phyloP scores from a whole-genome alignment of 1,140 invertebrate species.

The Aphaenogaster floridana region DNA sequence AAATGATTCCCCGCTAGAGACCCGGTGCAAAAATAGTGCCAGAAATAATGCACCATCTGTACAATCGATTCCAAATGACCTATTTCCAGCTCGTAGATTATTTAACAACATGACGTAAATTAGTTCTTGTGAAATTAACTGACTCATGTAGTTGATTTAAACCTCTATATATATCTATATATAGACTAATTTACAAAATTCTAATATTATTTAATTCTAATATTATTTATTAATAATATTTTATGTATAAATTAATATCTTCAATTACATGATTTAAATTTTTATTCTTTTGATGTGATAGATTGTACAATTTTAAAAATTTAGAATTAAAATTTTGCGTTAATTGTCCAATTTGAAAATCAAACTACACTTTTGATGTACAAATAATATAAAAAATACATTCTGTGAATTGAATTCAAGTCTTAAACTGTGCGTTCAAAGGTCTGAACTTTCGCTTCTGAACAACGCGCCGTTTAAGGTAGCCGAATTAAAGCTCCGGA shows the following conservation, averaged over 20 bases:
- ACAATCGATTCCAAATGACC: background rate
- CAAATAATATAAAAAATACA: background rate
- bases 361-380: background rate
- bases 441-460: background rate
- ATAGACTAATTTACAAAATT: background rate
- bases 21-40: background rate
- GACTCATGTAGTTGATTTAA: background rate
- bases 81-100: constrained; percentile 9
- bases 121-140: background rate
- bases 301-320: background rate
- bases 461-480: background rate
- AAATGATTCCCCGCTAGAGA: background rate
- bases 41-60: background rate
- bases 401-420: background rate
- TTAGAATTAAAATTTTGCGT: background rate
- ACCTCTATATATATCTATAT: background rate
- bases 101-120: constrained; percentile 10
- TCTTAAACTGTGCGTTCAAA: background rate
- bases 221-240: background rate
- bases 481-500: constrained; percentile 4
- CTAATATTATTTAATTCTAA: background rate
- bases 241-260: background rate
- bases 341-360: background rate
- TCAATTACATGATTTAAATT: background rate
- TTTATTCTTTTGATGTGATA: too few species aligned